Percentiles rank a stretch among this genome's conserved stretches.
These are phyloP conservation scores for Herpailurus yagouaroundi DNA, from an alignment of 2,113 vertebrate genomes.

Conservation along the genomic window DNA sequence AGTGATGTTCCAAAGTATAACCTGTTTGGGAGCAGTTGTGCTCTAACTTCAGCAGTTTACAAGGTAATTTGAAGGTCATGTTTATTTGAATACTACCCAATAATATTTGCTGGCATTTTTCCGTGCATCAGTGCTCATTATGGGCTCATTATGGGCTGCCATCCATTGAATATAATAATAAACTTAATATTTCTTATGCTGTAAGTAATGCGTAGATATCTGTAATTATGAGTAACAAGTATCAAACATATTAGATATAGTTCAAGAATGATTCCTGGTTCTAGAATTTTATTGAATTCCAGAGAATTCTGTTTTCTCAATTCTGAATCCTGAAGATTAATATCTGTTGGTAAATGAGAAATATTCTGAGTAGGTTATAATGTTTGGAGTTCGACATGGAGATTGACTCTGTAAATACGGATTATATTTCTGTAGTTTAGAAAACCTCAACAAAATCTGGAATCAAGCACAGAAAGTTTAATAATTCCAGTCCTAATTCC, in stretches of 20 bases:
- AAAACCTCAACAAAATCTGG: not conserved
- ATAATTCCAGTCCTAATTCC: not conserved
- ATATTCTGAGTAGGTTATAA: not conserved
- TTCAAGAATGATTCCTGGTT: not conserved
- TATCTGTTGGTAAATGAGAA: not conserved
- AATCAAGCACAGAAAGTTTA: not conserved
- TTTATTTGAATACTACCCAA: not conserved
- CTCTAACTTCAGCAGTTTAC: not conserved
- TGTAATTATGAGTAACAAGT: not conserved
- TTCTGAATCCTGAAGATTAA: not conserved
- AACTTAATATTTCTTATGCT: not conserved
- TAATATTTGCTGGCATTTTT: not conserved
- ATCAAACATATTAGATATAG: not conserved
- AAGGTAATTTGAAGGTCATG: not conserved
- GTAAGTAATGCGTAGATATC: not conserved
- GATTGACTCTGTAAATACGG: not conserved
- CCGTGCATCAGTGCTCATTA: not conserved
- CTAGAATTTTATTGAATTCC: not conserved
- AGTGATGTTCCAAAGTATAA: not conserved
- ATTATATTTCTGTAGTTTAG: not conserved
- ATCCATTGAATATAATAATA: not conserved
- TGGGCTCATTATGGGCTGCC: fast-evolving
- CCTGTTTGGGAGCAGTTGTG: not conserved
- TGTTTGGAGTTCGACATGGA: not conserved
- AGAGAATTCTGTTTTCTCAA: not conserved